phyloP scores from a whole-genome alignment of 2,888 invertebrate species.

The Actias luna region DNA sequence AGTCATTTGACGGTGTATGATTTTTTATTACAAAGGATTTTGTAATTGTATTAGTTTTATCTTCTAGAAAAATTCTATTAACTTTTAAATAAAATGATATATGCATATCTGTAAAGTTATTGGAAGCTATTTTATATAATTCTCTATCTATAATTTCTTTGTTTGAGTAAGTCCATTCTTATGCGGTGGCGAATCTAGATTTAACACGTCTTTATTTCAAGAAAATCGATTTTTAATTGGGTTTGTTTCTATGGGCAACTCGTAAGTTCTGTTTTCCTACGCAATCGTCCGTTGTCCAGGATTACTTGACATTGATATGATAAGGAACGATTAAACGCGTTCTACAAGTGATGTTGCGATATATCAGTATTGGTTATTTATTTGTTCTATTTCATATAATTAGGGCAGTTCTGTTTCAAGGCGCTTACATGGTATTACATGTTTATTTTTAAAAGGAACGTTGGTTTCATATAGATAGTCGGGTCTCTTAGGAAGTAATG shows the following conservation, averaged over 20 bases:
- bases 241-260: background rate
- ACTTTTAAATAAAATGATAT: too few species aligned
- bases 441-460: background rate
- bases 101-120: too few species aligned
- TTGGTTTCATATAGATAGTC: background rate
- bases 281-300: background rate
- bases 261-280: background rate
- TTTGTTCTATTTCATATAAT: background rate
- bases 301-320: background rate
- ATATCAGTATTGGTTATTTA: background rate
- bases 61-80: too few species aligned
- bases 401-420: background rate
- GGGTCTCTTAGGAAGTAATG: background rate
- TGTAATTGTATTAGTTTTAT: too few species aligned
- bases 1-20: too few species aligned
- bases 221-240: too few species aligned
- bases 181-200: too few species aligned
- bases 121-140: too few species aligned
- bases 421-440: background rate
- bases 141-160: too few species aligned
- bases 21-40: too few species aligned
- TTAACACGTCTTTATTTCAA: too few species aligned
- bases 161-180: too few species aligned
- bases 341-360: background rate
- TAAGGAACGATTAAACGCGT: background rate